Conservation (phyloP, 1,140 invertebrate genomes). For the Drosophila navojoa region DNA sequence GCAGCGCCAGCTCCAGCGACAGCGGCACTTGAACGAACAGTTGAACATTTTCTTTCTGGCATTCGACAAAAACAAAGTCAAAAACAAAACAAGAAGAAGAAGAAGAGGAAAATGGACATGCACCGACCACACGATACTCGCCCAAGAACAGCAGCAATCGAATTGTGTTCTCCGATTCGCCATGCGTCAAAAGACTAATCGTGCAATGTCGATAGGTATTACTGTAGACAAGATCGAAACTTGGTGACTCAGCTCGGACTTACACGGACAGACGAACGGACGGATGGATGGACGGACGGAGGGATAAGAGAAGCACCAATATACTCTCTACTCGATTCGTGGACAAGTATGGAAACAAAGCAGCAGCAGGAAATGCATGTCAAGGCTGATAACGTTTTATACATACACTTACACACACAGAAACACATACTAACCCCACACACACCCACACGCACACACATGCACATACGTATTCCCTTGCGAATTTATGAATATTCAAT, state of each 20-base stretch:
- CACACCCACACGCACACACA: neutral
- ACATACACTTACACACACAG: slow-evolving; percentile 27
- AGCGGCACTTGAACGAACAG: slow-evolving; percentile 45
- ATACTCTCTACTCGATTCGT: too few relatives aligned
- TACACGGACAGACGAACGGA: too few relatives aligned
- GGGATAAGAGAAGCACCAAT: too few relatives aligned
- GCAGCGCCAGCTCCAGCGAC: slow-evolving; percentile 5
- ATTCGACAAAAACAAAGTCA: slow-evolving; percentile 27
- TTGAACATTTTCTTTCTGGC: slow-evolving; percentile 47
- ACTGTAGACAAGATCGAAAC: too few relatives aligned
- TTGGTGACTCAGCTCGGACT: too few relatives aligned
- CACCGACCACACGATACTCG: too few relatives aligned
- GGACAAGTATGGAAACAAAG: neutral
- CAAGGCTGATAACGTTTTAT: slow-evolving; percentile 66
- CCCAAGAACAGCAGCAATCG: too few relatives aligned
- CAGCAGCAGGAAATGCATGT: slow-evolving; percentile 59
- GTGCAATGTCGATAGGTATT: too few relatives aligned
- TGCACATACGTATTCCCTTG: slow-evolving; percentile 9
- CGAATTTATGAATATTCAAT: slow-evolving; percentile 75
- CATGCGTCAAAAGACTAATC: too few relatives aligned
- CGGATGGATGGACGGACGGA: too few relatives aligned
- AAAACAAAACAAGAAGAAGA: neutral
- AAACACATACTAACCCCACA: neutral
- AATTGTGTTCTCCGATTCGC: too few relatives aligned
- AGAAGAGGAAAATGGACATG: neutral